Base-by-base conservation (phyloP, 2,888 invertebrate genomes). In the Diaperis boleti region DNA sequence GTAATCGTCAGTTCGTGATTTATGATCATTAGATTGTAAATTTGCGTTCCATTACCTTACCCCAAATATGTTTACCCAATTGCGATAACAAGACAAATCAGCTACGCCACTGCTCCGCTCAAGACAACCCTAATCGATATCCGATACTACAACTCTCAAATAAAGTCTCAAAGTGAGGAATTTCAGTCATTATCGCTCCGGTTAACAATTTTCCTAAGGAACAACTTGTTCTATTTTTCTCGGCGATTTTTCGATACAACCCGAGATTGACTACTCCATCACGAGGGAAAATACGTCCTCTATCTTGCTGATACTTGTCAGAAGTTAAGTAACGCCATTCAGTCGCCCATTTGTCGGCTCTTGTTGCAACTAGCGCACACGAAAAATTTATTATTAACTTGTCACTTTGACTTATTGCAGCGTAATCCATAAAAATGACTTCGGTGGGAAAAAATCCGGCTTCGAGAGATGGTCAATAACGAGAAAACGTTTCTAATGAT, bases 261-360 rank as follows among this genome's bases (percentile, higher is more conserved):
- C 26, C 31, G 18, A 20, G 39, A 63, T 63, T 59, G 63, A 59
- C 52, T 59, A 63, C 63, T 63, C 52, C 52, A 59, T 63, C 63
- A 63, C 44, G 17, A 10, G 41, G 39, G 37, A 61, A 49, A 65
- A 56, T 64, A 65, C 68, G 61, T 67, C 62, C 55, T 68, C 69
- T 61, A 66, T 66, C 68, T 68, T 62, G 62, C 65, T 59, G 63
- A 66, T 68, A 65, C 62, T 65, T 70, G 69, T 67, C 68, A 66
- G 41, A 59, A 65, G 62, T 52, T 61, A 68, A 66, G 67, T 67
- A 66, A 66, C 63, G 63, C 64, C 64, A 68, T 69, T 69, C 67
- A 61, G 64, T 61, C 57, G 44, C 41, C 66, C 59, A 66, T 68
- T 69, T 69, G 69, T 62, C 62, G 62, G 31, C 35, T 62, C 50